Percentiles rank a stretch among this genome's conserved stretches.
Evolutionary conservation across 2,797 vertebrate genomes (phyloP).

Genomic region (Anniella stebbinsi): DNA sequence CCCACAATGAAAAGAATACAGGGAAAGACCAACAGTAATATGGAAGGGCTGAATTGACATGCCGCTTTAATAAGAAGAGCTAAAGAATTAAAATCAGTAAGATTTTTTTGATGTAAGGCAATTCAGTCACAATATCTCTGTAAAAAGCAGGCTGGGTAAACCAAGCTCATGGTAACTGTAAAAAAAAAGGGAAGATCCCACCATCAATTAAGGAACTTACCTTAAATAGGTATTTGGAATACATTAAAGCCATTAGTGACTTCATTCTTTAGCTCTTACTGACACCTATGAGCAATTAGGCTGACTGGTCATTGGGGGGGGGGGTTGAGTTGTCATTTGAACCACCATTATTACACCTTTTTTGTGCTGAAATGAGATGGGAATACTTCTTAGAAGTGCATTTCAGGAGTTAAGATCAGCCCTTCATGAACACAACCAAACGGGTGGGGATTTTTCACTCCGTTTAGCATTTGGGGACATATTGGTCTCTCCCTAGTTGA

Average conservation of each 20-base stretch:
- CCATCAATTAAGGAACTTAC: background rate
- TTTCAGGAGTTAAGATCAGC: slow-evolving; percentile 33
- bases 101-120: background rate
- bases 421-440: slow-evolving; percentile 15
- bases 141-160: background rate
- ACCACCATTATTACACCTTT: background rate
- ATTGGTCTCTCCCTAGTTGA: slow-evolving; percentile 78
- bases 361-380: slow-evolving; percentile 57
- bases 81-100: slow-evolving; percentile 24
- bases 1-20: slow-evolving; percentile 67
- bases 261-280: slow-evolving; percentile 39
- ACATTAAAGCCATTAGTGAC: background rate
- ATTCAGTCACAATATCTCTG: background rate
- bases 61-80: slow-evolving; percentile 3
- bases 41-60: slow-evolving; percentile 7
- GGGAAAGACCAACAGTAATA: slow-evolving; percentile 79
- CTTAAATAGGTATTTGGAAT: background rate
- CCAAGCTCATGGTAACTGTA: background rate
- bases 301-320: background rate
- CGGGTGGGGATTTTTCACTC: slow-evolving; percentile 22
- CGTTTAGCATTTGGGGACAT: slow-evolving; percentile 62
- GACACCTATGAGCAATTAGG: background rate
- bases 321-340: background rate
- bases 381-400: slow-evolving; percentile 39
- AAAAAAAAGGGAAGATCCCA: background rate